Evolutionary conservation across 2,797 vertebrate species (phyloP).

Genomic region (Novumbra hubbsi): DNA sequence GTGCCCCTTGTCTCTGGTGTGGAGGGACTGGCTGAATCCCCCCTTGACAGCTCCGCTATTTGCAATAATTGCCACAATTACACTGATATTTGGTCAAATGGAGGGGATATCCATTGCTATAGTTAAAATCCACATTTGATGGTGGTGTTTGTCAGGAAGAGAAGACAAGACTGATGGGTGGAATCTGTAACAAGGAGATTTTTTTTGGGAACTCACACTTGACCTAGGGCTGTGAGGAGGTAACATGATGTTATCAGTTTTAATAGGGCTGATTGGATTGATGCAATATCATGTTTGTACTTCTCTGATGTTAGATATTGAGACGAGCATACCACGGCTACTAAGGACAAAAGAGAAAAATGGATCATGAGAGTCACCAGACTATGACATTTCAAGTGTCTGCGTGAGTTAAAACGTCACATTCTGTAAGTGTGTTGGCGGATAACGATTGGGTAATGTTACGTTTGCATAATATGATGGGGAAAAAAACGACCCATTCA

Average conservation of each 20-base stretch:
- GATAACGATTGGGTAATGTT: background rate
- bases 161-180: conserved; percentile 6
- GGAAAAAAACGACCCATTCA: background rate
- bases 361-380: background rate
- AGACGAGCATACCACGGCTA: background rate
- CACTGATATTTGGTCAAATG: conserved; percentile 35
- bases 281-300: background rate
- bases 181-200: conserved; percentile 12
- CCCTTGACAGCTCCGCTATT: conserved; percentile 67
- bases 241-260: background rate
- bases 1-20: conserved; percentile 35
- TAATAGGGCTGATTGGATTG: background rate
- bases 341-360: background rate
- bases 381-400: background rate
- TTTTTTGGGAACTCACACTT: conserved; percentile 7
- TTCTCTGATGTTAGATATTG: background rate
- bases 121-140: conserved; percentile 33
- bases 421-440: background rate
- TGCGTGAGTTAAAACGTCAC: background rate
- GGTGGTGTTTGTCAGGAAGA: conserved; percentile 39
- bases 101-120: conserved; percentile 47
- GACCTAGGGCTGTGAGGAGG: conserved; percentile 33
- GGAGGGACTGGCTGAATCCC: conserved; percentile 24
- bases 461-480: background rate
- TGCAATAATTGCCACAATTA: conserved; percentile 72